Base-by-base conservation (phyloP, 2,113 vertebrate species). In the Caretta caretta region DNA sequence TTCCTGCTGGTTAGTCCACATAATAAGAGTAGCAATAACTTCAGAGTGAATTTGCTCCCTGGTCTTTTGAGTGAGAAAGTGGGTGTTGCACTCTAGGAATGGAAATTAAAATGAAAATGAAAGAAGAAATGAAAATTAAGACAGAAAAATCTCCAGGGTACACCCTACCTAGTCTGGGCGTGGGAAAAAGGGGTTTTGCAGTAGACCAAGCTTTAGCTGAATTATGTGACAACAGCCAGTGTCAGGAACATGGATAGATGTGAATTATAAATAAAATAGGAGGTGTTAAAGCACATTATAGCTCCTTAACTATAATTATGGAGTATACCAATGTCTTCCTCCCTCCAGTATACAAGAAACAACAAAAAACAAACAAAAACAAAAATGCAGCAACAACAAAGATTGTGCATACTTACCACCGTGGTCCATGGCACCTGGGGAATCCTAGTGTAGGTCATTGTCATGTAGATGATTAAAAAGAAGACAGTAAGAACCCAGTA, bases 401-500 rank as follows among this genome's bases (percentile, higher is more conserved):
- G 82, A 87, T 62, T 0, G 19, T 0, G 12, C 19, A 2, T 97
- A 98, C 98, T 98, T 98, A 99, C 99, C 98, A 99, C 97, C 0
- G 98, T 98, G 29, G 98, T 99, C 99, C 99, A 99, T 82, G 99
- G 99, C 90, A 99, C 97, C 82, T 98, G 98, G 1, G 99, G 98
- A 42, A 99, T 99, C 98, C 98, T 99, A 87, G 97, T 98, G 92
- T 99, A 98, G 78, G 98, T 98, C 98, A 98, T 98, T 31, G 98
- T 99, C 95, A 99, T 98, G 97, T 99, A 99, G 97, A 99, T 96
- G 91, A 99, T 97, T 93, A 99, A 99, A 95, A 99, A 98, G 97
- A 98, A 98, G 92, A 99, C 81, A 0, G 99, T 99, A 91, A 99
- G 98, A 91, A 99, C 98, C 99, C 99, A 99, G 96, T 98, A 99